Evolutionary conservation across 2,888 invertebrate genomes (phyloP).

Genomic region (Smittia sp.): DNA sequence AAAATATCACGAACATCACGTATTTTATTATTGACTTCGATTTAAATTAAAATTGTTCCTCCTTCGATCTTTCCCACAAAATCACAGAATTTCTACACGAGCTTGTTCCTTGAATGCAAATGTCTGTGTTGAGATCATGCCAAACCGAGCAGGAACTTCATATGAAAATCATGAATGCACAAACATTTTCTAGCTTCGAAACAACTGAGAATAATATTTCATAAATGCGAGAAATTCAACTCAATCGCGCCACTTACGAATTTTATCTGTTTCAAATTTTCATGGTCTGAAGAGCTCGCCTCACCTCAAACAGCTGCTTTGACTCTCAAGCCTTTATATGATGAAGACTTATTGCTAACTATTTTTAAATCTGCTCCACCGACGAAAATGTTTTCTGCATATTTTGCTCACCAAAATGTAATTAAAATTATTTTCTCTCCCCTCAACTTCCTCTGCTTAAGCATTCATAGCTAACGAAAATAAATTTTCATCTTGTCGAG

Average conservation of each 20-base stretch:
- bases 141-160: not conserved
- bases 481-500: not conserved
- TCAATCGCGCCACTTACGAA: no score
- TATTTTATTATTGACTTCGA: slow-evolving; percentile 20
- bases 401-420: not conserved
- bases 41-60: slow-evolving; percentile 17
- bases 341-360: no score
- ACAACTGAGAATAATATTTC: not conserved
- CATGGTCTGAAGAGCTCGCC: not conserved
- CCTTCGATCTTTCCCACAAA: not conserved
- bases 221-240: not conserved
- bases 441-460: not conserved
- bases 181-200: not conserved
- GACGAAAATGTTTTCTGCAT: not conserved
- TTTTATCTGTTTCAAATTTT: no score
- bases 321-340: no score
- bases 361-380: no score
- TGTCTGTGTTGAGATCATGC: not conserved
- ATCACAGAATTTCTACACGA: not conserved
- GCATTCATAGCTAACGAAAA: not conserved
- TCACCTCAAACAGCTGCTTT: not conserved
- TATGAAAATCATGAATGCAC: not conserved
- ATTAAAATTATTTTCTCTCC: slow-evolving; percentile 11
- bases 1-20: not conserved
- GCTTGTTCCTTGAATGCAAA: not conserved